Percentiles rank a stretch among this genome's conserved stretches.
These are phyloP conservation scores for Glaucidium brasilianum DNA, from an alignment of 2,113 vertebrate genomes.

Conservation along the genomic window DNA sequence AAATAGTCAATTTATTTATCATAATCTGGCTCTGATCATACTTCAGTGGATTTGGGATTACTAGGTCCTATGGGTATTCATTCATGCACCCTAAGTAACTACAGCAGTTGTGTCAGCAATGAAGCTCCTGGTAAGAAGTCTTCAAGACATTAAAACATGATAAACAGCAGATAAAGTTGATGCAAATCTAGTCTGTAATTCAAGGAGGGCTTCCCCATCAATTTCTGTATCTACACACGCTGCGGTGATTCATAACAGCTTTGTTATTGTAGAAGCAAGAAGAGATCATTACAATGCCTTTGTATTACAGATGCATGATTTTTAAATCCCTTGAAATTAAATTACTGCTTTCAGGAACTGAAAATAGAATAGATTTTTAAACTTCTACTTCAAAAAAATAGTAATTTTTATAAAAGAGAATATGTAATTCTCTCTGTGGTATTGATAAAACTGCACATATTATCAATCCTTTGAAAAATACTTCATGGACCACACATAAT, in stretches of 20 bases:
- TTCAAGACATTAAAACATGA: neutral
- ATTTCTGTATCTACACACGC: neutral
- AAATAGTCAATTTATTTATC: neutral
- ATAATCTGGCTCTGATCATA: neutral
- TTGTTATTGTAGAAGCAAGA: neutral
- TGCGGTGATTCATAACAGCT: neutral
- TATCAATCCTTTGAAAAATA: constrained; percentile 4
- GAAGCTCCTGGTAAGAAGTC: neutral
- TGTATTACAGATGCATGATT: neutral
- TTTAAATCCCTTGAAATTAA: constrained; percentile 25
- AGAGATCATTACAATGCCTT: neutral
- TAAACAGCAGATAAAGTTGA: neutral
- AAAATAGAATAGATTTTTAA: constrained; percentile 36
- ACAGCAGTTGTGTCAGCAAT: neutral
- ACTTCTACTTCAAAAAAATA: neutral
- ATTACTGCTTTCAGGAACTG: neutral
- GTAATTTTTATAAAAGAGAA: constrained; percentile 9
- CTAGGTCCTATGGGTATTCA: neutral
- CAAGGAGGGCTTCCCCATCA: neutral
- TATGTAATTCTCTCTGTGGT: neutral
- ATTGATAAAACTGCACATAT: neutral
- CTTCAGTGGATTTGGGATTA: neutral
- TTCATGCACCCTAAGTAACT: neutral
- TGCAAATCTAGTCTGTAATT: neutral
- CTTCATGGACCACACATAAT: neutral